Conservation (phyloP, 2,888 invertebrate species). For the Drosophila nr. perissopoda region DNA sequence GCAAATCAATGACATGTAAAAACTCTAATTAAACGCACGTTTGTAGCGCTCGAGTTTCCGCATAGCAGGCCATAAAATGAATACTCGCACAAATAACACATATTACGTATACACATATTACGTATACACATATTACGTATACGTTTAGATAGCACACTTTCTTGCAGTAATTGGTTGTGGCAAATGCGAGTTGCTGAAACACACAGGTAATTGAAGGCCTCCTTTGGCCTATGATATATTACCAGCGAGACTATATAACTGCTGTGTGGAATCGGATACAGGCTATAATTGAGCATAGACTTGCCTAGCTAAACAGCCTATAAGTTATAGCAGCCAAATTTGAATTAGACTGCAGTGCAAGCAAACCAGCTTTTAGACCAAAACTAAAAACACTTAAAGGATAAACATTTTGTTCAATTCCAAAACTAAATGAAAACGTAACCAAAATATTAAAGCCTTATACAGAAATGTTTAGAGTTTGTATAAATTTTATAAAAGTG, state of each 20-base stretch:
- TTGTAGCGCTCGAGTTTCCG: slow-evolving; percentile 44
- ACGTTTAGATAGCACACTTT: slow-evolving; percentile 17
- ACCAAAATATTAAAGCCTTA: not conserved
- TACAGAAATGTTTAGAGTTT: not conserved
- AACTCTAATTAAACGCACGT: slow-evolving; percentile 78
- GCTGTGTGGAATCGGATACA: slow-evolving; percentile 9
- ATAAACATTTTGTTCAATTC: not conserved
- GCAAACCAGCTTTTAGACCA: not conserved
- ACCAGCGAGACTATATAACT: slow-evolving; percentile 1
- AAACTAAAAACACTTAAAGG: not conserved
- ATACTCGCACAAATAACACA: slow-evolving; percentile 6
- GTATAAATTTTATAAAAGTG: not conserved
- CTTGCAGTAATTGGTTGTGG: slow-evolving; percentile 34
- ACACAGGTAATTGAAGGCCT: slow-evolving; percentile 36
- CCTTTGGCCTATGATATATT: slow-evolving; percentile 46
- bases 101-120: not conserved
- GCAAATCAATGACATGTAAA: slow-evolving; percentile 76
- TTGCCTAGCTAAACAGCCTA: not conserved
- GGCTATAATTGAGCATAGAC: slow-evolving; percentile 34
- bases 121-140: not conserved
- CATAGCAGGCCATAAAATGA: slow-evolving; percentile 42
- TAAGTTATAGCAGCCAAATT: not conserved
- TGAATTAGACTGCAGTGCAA: not conserved
- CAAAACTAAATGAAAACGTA: not conserved
- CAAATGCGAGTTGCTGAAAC: slow-evolving; percentile 23